Conservation (phyloP, 2,888 invertebrate genomes). For the Eugnorisma glareosa region DNA sequence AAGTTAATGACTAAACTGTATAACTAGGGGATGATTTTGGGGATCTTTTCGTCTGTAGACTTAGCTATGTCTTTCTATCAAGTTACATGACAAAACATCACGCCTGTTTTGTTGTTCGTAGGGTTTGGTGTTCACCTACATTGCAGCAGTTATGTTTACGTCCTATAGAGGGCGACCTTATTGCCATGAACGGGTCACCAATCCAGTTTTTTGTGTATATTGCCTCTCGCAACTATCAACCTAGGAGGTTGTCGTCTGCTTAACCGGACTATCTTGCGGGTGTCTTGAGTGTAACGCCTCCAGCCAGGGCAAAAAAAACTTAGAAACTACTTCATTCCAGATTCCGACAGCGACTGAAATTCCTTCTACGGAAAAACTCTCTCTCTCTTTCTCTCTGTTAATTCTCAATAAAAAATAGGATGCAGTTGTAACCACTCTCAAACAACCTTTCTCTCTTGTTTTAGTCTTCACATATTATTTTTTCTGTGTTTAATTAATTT, state of each 20-base stretch:
- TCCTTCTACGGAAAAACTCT: neutral
- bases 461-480: neutral
- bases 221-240: too few relatives aligned
- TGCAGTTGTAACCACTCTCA: neutral
- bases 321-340: too few relatives aligned
- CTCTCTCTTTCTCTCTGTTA: too few relatives aligned
- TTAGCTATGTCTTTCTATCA: neutral
- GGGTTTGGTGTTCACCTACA: neutral
- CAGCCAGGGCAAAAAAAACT: too few relatives aligned
- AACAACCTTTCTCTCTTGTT: neutral
- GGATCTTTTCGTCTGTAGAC: neutral
- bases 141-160: neutral
- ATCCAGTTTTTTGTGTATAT: too few relatives aligned
- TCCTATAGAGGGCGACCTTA: neutral
- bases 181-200: neutral
- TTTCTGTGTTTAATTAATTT: neutral
- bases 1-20: slow-evolving; percentile 11
- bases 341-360: neutral
- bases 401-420: too few relatives aligned
- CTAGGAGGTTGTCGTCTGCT: too few relatives aligned
- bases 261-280: too few relatives aligned
- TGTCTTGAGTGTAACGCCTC: too few relatives aligned
- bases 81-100: neutral
- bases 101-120: neutral
- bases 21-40: neutral